phyloP scores from a whole-genome alignment of 2,888 invertebrate genomes.

The Nasonovia ribisnigri region DNA sequence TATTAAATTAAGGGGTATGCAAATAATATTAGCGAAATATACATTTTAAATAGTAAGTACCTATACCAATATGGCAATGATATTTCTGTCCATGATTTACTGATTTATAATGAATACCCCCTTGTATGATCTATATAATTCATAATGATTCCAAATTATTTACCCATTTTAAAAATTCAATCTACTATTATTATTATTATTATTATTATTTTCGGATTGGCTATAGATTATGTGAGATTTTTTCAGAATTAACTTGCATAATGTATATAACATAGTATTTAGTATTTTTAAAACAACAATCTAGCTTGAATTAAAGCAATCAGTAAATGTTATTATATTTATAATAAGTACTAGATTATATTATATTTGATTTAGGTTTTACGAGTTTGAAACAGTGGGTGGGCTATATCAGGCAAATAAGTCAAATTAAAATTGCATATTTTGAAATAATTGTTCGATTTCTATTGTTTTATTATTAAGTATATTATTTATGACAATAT shows the following conservation, averaged over 20 bases:
- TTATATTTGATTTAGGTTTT: neutral
- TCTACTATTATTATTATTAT: neutral
- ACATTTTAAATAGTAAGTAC: neutral
- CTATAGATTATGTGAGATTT: neutral
- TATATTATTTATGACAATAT: neutral
- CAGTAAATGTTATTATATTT: neutral
- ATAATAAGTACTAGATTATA: no score
- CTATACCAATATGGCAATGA: neutral
- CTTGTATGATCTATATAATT: neutral
- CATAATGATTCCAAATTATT: neutral
- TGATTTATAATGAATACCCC: neutral
- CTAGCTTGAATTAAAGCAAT: neutral
- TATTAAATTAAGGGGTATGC: neutral
- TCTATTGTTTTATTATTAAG: neutral
- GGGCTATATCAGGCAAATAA: no score
- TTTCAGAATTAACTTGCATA: neutral
- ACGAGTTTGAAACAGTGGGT: no score
- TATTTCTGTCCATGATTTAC: neutral
- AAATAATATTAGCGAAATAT: neutral
- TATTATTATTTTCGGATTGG: neutral
- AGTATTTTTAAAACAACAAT: neutral
- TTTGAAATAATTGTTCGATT: neutral
- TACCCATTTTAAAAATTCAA: neutral
- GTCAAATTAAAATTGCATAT: neutral
- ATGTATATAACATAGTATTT: neutral